Evolutionary conservation across 2,888 invertebrate species (phyloP).

Genomic region (Limnephilus auricula): DNA sequence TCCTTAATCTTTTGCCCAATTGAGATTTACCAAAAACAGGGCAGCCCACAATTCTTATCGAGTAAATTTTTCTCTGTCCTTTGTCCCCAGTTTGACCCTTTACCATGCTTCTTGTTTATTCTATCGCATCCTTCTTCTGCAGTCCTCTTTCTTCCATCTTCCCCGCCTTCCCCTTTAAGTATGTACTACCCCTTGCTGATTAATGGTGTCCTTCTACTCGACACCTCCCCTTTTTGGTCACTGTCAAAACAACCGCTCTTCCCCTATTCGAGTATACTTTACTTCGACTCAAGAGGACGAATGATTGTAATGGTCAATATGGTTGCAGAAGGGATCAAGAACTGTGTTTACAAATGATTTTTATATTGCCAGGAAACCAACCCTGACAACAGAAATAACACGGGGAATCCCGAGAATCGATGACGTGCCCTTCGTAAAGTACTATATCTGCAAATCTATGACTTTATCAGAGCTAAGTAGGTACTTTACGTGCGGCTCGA

Average conservation of each 20-base stretch:
- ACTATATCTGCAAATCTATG: too few species aligned
- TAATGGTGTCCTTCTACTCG: constrained; percentile 13
- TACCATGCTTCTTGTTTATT: constrained; percentile 26
- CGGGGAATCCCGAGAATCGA: too few species aligned
- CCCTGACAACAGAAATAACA: too few species aligned
- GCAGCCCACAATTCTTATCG: neutral
- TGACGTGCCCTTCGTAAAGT: too few species aligned
- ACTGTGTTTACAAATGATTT: neutral
- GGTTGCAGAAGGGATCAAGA: neutral
- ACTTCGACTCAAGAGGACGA: constrained; percentile 3
- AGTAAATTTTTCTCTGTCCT: neutral
- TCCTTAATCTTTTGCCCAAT: neutral
- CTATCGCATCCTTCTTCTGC: constrained; percentile 29
- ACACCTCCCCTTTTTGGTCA: constrained; percentile 45
- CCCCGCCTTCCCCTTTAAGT: constrained; percentile 25
- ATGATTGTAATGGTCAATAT: constrained; percentile 32
- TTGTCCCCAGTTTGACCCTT: constrained; percentile 29
- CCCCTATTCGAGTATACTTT: neutral
- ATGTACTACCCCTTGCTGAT: constrained; percentile 19
- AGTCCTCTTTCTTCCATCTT: constrained; percentile 2
- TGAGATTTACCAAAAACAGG: neutral
- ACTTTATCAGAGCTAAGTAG: too few species aligned
- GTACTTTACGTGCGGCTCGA: too few species aligned
- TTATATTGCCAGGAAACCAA: neutral
- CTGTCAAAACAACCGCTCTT: constrained; percentile 32